These are phyloP conservation scores for Ctenoplectra terminalis DNA, from an alignment of 1,140 invertebrate genomes.

Conservation along the genomic window DNA sequence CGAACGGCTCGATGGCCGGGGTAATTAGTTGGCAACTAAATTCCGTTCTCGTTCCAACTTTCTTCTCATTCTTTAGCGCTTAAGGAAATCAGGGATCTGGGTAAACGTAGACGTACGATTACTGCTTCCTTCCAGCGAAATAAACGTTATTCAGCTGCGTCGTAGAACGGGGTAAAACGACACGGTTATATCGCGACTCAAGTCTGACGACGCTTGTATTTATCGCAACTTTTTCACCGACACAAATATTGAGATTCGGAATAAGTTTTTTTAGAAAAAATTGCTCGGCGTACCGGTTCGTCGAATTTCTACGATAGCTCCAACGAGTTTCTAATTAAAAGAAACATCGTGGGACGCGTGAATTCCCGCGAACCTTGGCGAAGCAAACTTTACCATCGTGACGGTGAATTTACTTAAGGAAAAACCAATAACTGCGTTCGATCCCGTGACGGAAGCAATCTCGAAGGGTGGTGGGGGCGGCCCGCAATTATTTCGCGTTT, in stretches of 20 bases:
- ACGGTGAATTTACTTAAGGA: conserved; percentile 5
- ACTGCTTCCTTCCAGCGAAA: background rate
- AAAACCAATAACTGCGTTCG: conserved; percentile 35
- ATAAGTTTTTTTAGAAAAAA: background rate
- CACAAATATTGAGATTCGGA: background rate
- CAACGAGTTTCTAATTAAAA: conserved; percentile 22
- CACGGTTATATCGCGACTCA: background rate
- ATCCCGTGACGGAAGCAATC: conserved; percentile 18
- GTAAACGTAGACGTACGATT: background rate
- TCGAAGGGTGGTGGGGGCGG: background rate
- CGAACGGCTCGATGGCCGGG: background rate
- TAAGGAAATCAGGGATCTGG: conserved; percentile 11
- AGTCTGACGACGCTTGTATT: background rate
- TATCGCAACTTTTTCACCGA: background rate
- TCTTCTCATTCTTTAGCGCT: background rate
- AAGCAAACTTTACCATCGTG: background rate
- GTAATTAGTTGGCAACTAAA: conserved; percentile 30
- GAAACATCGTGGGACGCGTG: background rate
- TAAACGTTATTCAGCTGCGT: background rate
- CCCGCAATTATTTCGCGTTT: conserved; percentile 35
- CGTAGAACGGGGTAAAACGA: too few relatives aligned
- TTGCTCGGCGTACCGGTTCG: background rate
- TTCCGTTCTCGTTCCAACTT: conserved; percentile 22
- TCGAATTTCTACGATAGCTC: conserved; percentile 25
- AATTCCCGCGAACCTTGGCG: too few relatives aligned